Base-by-base conservation (phyloP, 2,797 vertebrate genomes). In the Phalanger gymnotis region DNA sequence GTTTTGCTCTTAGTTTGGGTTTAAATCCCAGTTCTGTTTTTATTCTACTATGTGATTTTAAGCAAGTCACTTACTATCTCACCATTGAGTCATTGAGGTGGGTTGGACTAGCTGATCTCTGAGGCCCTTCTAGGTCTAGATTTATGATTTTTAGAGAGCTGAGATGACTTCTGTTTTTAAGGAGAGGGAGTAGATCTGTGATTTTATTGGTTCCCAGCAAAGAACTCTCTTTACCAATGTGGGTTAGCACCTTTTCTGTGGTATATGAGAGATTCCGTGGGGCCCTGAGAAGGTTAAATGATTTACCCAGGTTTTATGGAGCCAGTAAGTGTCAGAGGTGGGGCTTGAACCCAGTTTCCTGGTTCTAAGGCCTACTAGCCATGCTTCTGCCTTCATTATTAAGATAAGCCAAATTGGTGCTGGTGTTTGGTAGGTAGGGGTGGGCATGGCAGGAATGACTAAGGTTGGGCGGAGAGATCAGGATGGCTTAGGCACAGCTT, bases 391-490 rank as follows among this genome's bases (percentile, higher is more conserved):
- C 81, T 90, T 93, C 53, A 4, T 52, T 5, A 90, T 66, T 73
- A 92, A 96, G 92, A 31, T 92, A 53, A 93, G 95, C 54, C 91
- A 56, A 40, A n/a, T 89, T 90, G 54, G 53, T 92, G 91, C 94
- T 94, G 91, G 52, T 89, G 96, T 91, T n/a, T 92, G 73, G 40
- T 27, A 61, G 57, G 55, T 51, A 90, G 66, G 66, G 47, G 53
- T 34, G 89, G n/a, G 58, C 61, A 94, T 89, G 2, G 12, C 58
- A 13, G 61, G 14, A 0, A 47, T 93, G 97, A 73, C 81, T 95
- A 56, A 66, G 28, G 61, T 7, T n/a, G n/a, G n/a, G n/a, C 11
- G 94, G 52, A 93, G 91, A 58, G 54, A 90, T 92, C 89, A 19
- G 34, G 47, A 58, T 91, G 22, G 40, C 40, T 96, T 91, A 90